Conservation (phyloP, 2,888 invertebrate genomes). For the Drosophila mimetica region DNA sequence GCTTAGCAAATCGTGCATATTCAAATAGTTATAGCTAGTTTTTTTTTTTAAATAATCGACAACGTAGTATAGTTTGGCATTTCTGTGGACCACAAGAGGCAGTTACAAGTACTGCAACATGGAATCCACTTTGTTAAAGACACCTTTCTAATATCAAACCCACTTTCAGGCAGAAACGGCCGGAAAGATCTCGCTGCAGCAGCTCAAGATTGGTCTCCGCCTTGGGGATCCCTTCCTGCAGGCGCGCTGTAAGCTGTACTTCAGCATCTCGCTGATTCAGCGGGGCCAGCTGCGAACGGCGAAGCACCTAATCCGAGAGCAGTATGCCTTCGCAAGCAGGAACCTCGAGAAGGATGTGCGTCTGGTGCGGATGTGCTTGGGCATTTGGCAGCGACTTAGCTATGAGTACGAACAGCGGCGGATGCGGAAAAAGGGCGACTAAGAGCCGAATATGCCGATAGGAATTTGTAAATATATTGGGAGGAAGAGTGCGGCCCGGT, state of each 20-base stretch:
- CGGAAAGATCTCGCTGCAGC: conserved; percentile 93
- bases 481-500: not conserved
- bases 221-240: conserved; percentile 93
- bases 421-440: conserved; percentile 6
- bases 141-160: not conserved
- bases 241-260: conserved; percentile 93
- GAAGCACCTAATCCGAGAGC: conserved; percentile 86
- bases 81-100: no score
- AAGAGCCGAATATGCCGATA: not conserved
- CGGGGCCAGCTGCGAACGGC: conserved; percentile 88
- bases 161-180: conserved; percentile 91
- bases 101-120: no score
- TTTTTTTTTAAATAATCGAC: no score
- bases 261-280: conserved; percentile 95
- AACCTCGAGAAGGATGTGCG: conserved; percentile 86
- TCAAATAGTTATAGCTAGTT: no score
- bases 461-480: not conserved
- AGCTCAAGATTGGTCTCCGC: conserved; percentile 91
- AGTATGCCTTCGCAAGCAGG: conserved; percentile 85
- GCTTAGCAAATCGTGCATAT: no score
- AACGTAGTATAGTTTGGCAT: no score
- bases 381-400: conserved; percentile 93
- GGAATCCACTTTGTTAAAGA: not conserved
- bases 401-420: conserved; percentile 77
- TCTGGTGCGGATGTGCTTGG: conserved; percentile 92